These are phyloP conservation scores for Drosophila novamexicana DNA, from an alignment of 1,140 invertebrate genomes.

Conservation along the genomic window DNA sequence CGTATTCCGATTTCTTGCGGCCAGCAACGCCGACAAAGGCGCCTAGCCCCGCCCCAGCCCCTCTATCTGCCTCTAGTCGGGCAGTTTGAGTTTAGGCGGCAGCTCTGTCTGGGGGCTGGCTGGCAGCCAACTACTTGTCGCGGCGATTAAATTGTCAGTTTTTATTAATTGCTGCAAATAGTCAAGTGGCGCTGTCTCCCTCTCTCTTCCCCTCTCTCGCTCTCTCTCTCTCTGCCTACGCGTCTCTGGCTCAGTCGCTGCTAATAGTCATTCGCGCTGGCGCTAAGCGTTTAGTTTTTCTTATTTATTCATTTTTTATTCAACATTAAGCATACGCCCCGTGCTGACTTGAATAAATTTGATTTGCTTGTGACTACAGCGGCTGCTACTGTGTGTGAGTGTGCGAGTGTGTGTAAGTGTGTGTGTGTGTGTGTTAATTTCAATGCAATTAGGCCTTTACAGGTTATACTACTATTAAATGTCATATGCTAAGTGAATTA, in stretches of 20 bases:
- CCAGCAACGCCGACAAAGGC: conserved; percentile 72
- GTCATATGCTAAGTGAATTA: conserved; percentile 12
- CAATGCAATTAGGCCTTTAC: conserved; percentile 52
- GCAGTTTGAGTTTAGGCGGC: conserved; percentile 16
- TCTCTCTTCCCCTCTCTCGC: not conserved
- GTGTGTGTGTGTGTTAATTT: conserved; percentile 52
- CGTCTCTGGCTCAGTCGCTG: not conserved
- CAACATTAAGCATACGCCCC: conserved; percentile 76
- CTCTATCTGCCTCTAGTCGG: not conserved
- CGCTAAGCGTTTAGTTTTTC: conserved; percentile 63
- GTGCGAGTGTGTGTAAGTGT: conserved; percentile 11
- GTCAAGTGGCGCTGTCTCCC: conserved; percentile 36
- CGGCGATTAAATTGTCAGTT: conserved; percentile 81
- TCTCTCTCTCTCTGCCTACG: not conserved
- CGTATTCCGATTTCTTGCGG: conserved; percentile 47
- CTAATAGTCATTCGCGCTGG: conserved; percentile 36
- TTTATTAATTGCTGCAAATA: conserved; percentile 83
- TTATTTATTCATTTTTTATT: conserved; percentile 34
- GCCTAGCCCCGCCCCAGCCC: not conserved
- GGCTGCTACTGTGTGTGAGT: conserved; percentile 1
- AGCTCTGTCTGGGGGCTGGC: conserved; percentile 68
- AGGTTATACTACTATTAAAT: conserved; percentile 19
- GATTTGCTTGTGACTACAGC: conserved; percentile 50
- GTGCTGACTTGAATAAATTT: conserved; percentile 74
- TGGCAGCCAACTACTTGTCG: conserved; percentile 82